These are phyloP conservation scores for Melanchra persicariae DNA, from an alignment of 2,888 invertebrate species.

Conservation along the genomic window DNA sequence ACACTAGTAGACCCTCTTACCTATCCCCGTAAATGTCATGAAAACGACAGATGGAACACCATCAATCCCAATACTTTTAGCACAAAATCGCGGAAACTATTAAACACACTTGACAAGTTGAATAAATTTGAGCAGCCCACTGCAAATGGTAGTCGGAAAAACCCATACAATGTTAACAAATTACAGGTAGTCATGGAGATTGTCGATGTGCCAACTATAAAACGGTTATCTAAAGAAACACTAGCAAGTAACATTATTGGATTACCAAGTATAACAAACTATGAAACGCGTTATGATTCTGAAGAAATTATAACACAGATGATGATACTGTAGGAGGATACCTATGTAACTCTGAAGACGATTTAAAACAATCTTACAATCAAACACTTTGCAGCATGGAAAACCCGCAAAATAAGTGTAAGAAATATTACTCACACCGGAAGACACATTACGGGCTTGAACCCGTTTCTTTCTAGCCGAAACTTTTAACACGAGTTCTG, in stretches of 20 bases:
- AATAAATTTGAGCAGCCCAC: neutral
- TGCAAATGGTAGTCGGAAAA: conserved; percentile 41
- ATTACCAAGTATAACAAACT: conserved; percentile 27
- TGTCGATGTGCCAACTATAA: conserved; percentile 23
- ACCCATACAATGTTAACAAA: conserved; percentile 35
- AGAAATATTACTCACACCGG: conserved; percentile 53
- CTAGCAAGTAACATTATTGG: neutral
- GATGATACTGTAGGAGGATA: neutral
- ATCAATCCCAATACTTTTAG: neutral
- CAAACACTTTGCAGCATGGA: neutral
- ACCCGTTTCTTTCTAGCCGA: conserved; percentile 48
- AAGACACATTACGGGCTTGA: conserved; percentile 51
- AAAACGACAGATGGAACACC: neutral
- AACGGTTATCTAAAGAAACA: conserved; percentile 28
- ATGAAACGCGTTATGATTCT: conserved; percentile 6
- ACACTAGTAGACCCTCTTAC: neutral
- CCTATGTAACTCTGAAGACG: neutral
- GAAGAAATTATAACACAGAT: conserved; percentile 2
- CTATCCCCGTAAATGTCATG: neutral
- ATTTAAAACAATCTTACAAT: conserved; percentile 8
- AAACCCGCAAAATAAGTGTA: conserved; percentile 37
- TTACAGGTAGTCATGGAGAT: conserved; percentile 42
- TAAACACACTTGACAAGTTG: conserved; percentile 5
- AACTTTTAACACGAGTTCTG: conserved; percentile 32
- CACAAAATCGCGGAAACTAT: neutral